Conservation (phyloP, 2,888 invertebrate genomes). For the Eretmocerus hayati region DNA sequence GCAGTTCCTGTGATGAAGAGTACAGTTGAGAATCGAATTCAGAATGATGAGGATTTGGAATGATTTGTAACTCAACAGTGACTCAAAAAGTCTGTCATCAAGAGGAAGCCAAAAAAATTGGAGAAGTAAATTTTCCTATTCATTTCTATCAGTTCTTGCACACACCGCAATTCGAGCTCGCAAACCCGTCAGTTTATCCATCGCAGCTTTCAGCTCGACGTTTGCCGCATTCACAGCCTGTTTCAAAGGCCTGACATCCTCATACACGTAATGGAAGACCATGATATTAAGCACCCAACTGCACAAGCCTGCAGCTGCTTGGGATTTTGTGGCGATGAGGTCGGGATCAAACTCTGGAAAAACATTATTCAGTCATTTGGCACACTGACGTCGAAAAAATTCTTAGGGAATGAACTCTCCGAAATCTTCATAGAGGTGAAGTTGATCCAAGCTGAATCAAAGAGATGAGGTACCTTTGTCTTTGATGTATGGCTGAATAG, state of each 20-base stretch:
- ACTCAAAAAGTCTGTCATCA: too few relatives aligned
- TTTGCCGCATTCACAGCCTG: constrained; percentile 80
- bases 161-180: constrained; percentile 62
- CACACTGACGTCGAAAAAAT: not conserved
- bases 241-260: constrained; percentile 87
- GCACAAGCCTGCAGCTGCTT: constrained; percentile 87
- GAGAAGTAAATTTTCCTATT: too few relatives aligned
- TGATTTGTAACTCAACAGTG: too few relatives aligned
- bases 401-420: not conserved
- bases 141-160: too few relatives aligned
- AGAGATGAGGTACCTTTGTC: constrained; percentile 38
- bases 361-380: not conserved
- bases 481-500: constrained; percentile 52
- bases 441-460: not conserved
- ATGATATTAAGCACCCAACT: constrained; percentile 92
- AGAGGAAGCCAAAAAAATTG: too few relatives aligned
- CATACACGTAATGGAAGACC: constrained; percentile 82
- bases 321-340: constrained; percentile 76
- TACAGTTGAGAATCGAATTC: too few relatives aligned
- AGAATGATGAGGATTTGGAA: too few relatives aligned
- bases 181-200: constrained; percentile 70
- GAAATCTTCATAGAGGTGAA: not conserved
- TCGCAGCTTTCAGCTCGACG: constrained; percentile 72
- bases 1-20: constrained; percentile 54
- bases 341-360: constrained; percentile 79